These are phyloP conservation scores for Fabriciana adippe DNA, from an alignment of 2,888 invertebrate species.

Conservation along the genomic window DNA sequence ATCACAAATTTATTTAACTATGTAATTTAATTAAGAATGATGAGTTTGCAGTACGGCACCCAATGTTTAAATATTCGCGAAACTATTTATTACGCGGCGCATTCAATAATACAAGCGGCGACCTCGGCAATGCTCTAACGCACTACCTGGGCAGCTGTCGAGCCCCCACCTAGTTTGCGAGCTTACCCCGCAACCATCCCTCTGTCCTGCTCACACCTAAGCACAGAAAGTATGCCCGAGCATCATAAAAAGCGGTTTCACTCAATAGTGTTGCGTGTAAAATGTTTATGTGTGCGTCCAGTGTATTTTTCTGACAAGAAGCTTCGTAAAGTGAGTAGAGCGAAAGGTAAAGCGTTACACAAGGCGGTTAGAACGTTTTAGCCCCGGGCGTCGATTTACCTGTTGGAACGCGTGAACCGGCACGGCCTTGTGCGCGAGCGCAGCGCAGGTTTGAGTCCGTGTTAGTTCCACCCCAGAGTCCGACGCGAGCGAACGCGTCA, in stretches of 20 bases:
- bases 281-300: conserved; percentile 64
- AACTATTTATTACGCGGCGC: conserved; percentile 72
- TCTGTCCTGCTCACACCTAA: conserved; percentile 68
- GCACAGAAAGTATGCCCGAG: conserved; percentile 65
- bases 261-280: conserved; percentile 60
- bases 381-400: conserved; percentile 69
- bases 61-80: conserved; percentile 63
- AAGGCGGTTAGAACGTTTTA: conserved; percentile 67
- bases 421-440: conserved; percentile 84
- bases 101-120: conserved; percentile 66
- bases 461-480: conserved; percentile 80
- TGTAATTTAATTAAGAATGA: conserved; percentile 47
- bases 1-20: background rate
- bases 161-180: conserved; percentile 68
- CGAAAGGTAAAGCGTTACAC: conserved; percentile 56
- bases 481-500: conserved; percentile 72
- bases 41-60: conserved; percentile 56
- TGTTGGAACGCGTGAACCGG: conserved; percentile 84
- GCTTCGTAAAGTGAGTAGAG: conserved; percentile 57
- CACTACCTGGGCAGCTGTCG: conserved; percentile 80
- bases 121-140: conserved; percentile 70
- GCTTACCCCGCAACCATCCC: conserved; percentile 69
- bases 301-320: conserved; percentile 78
- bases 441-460: conserved; percentile 74
- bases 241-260: conserved; percentile 79